Evolutionary conservation across 2,888 invertebrate genomes (phyloP).

Genomic region (Spisula solida): DNA sequence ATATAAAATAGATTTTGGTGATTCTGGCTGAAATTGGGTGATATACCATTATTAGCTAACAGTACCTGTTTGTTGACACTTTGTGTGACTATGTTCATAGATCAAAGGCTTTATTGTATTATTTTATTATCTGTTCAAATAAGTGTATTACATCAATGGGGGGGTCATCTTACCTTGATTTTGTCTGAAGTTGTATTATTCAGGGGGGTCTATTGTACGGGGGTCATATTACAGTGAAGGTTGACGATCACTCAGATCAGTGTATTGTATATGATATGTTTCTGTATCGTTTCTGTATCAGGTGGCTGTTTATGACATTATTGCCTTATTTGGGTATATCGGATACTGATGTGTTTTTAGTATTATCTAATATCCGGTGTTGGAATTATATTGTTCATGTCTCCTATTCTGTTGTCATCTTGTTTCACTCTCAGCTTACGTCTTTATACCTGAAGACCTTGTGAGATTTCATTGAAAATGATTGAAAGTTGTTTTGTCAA

Average conservation of each 20-base stretch:
- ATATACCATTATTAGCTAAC: not conserved
- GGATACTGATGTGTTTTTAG: not conserved
- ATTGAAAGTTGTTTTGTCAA: too few species aligned
- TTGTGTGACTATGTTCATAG: not conserved
- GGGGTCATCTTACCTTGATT: not conserved
- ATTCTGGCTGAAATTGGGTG: too few species aligned
- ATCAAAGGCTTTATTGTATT: not conserved
- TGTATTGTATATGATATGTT: too few species aligned
- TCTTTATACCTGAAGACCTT: too few species aligned
- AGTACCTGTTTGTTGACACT: not conserved
- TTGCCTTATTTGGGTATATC: constrained; percentile 1
- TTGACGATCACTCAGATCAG: too few species aligned
- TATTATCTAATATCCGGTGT: not conserved
- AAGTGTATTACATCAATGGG: not conserved
- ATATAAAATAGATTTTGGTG: too few species aligned
- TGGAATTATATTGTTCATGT: not conserved
- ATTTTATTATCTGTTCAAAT: not conserved
- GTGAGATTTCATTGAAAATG: too few species aligned
- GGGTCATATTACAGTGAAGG: not conserved
- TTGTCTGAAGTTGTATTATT: not conserved
- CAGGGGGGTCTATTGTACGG: not conserved
- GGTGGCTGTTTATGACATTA: not conserved
- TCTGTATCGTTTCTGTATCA: not conserved
- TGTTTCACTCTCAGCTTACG: not conserved
- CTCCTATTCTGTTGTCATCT: not conserved